Evolutionary conservation across 2,113 vertebrate species (phyloP), one percentile per base, ranked within the genome.

Genomic region (Thalassarche chlororhynchos): DNA sequence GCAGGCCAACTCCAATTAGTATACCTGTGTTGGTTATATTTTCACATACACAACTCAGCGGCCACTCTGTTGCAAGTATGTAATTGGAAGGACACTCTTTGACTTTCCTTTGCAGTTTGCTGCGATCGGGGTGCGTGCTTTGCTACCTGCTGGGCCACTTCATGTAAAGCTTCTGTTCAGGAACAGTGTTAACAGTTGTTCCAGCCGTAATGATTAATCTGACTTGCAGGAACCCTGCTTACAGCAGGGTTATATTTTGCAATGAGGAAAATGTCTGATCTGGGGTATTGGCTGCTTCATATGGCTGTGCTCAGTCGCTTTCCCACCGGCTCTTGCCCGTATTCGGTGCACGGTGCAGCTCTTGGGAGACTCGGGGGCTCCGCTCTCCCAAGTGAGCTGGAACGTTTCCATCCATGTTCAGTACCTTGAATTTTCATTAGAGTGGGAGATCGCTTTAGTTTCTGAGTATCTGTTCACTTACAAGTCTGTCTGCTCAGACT

Each of bases 101-200:
- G 69, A 52, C 2, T 18, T 84, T 47, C 18, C n/a, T 80, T 36
- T 62, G 57, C 51, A 69, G 46, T 78, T 88, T 12, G 0, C 83
- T 78, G 60, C 4, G 4, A 32, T 65, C 0, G 0, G 26, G 55
- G 51, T n/a, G 31, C 0, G 0, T 52, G 26, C 60, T 64, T 40
- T 49, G 51, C 76, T 95, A n/a, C 64, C 58, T 84, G 71, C 83
- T 83, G 77, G 68, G 72, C 47, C 3, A 0, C 68, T 84, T 46
- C 51, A 25, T 36, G 47, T 78, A 62, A 49, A 66, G 29, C 51
- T 70, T 78, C 79, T 55, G n/a, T 75, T 81, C 2, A 0, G 65
- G 72, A 47, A 17, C 2, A 11, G 11, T 28, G 46, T 31, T 62
- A 84, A 23, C 31, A 61, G 47, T 79, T 89, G 71, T 77, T 90